Evolutionary conservation across 1,140 invertebrate species (phyloP), one percentile per base, ranked within the genome.

Genomic region (Leptinotarsa undecemlineata): DNA sequence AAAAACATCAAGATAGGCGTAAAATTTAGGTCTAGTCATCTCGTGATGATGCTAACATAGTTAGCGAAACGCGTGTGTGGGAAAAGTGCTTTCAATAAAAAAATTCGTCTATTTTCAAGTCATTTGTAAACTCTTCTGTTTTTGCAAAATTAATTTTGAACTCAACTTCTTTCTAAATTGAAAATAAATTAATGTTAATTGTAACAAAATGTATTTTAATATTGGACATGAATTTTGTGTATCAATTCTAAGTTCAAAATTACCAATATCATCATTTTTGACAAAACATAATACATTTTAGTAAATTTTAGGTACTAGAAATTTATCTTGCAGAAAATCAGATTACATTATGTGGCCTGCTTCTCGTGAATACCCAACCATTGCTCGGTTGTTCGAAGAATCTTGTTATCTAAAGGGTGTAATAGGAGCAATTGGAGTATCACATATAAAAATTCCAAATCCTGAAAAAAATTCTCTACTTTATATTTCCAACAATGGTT

Each of bases 281-380:
- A 14, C 60, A 75, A 48, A n/a, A 48, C 19, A 17, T 48, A 23
- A 17, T 48, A 11, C 17, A n/a, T 62, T 11, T 3, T 62, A 19
- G 60, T 21, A 62, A 17, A 13, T 64, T 64, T 64, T 13, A 64
- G 62, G 20, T 3, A 64, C 23, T 19, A 26, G 48, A 70, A 70
- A 70, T 21, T 3, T 70, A 60, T 21, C 19, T 57, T 13, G 17
- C 13, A 42, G 17, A 42, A 68, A n/a, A 26, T 42, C 42, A 67
- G 23, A 73, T 33, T 68, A 74, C 26, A 76, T 76, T 23, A 14
- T 21, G 33, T 76, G 75, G 75, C 75, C 75, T 17, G 21, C 21
- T 33, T 20, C 8, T 17, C 0, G 42, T n/a, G 68, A 69, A 57
- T 48, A 67, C 8, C 23, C 57, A 64, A 57, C 20, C 13, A 70